Base-by-base conservation (phyloP, 2,888 invertebrate species). In the Netelia melanura region DNA sequence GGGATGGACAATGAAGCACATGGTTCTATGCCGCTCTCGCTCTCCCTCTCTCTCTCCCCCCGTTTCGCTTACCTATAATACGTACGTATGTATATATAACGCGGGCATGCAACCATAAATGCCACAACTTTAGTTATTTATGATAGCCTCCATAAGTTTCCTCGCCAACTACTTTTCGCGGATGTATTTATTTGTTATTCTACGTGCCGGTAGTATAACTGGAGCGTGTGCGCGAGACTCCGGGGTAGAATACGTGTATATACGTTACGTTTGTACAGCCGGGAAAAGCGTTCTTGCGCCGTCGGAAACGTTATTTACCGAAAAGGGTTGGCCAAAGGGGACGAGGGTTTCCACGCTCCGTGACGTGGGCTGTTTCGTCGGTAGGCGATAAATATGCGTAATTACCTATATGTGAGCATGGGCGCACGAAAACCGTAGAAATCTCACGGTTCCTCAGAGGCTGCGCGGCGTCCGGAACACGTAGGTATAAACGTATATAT, bases 131-230 rank as follows among this genome's bases (percentile, higher is more conserved):
- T 89, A 86, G 88, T 92, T 91, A 92, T 92, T 92, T 91, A 92
- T 87, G 86, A 86, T 77, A 83, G 81, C 83, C 84, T 81, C 70
- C 88, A 88, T 91, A 90, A 90, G 89, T 91, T 91, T 89, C 87
- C 86, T 86, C 83, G 38, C 87, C 17, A 89, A 88, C 91, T 90
- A 91, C 91, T 92, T 91, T 91, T 90, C 89, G 89, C 89, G 87
- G 89, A 91, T 91, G 83, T 91, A 91, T 91, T 91, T 91, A 91
- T 91, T 90, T 91, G 91, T 91, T 91, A 90, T 90, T 90, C 89
- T 87, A 84, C 87, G 86, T 88, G 87, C 85, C 78, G 86, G 85
- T 81, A 84, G 86, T 83, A 76, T 86, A 89, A 90, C 89, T 87
- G 89, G 89, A 87, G 87, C 88, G 86, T 79, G 78, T 79, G 71